A percentile compares a stretch with the other conserved stretches of the same genome.
Evolutionary conservation across 2,888 invertebrate genomes (phyloP).

Genomic region (Polymixis lichenea): DNA sequence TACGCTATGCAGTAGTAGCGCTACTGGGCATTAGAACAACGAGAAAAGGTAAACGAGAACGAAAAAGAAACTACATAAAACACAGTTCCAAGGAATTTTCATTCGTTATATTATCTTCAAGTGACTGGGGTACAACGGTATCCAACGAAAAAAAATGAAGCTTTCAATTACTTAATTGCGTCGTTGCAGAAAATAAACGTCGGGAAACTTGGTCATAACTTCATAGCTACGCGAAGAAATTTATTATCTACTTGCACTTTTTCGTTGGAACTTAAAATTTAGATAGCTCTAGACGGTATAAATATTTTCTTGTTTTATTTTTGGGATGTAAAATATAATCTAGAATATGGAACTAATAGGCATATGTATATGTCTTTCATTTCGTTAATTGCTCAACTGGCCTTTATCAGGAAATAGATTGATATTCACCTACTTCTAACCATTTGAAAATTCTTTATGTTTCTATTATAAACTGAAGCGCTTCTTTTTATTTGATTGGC

Average conservation of each 20-base stretch:
- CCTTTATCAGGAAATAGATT: background rate
- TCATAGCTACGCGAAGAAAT: background rate
- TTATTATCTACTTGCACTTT: conserved; percentile 7
- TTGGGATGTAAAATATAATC: background rate
- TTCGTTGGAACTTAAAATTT: background rate
- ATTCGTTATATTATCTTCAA: conserved; percentile 7
- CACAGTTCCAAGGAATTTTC: conserved; percentile 4
- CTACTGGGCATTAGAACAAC: background rate
- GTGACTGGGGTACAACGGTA: conserved; percentile 2
- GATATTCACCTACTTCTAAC: background rate
- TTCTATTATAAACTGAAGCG: background rate
- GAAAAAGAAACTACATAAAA: background rate
- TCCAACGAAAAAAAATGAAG: conserved; percentile 4
- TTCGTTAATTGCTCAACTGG: background rate
- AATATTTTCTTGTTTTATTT: background rate
- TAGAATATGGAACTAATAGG: too few relatives aligned
- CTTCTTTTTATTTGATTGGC: background rate
- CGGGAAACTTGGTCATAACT: background rate
- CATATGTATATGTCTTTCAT: background rate
- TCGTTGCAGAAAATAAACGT: background rate
- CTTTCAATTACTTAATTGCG: conserved; percentile 10
- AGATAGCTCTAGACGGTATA: background rate
- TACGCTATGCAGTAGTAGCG: background rate
- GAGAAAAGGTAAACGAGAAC: conserved; percentile 5
- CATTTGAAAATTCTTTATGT: background rate